phyloP scores from a whole-genome alignment of 2,113 vertebrate genomes.

The Meriones unguiculatus region DNA sequence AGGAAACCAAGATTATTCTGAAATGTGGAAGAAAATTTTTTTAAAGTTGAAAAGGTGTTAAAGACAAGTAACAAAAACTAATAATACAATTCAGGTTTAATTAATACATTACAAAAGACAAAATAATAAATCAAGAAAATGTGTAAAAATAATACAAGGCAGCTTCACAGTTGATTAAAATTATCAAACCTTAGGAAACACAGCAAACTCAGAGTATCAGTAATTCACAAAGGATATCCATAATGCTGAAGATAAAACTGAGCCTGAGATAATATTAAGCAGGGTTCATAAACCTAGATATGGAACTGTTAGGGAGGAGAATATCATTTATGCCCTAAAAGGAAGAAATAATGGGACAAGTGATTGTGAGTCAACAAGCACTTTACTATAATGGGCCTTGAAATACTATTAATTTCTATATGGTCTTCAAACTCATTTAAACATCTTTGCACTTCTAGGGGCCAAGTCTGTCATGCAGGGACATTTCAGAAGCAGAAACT shows the following conservation, averaged over 20 bases:
- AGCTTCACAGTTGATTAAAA: neutral
- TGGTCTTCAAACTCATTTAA: neutral
- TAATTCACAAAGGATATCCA: neutral
- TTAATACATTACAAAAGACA: neutral
- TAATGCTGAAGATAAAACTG: neutral
- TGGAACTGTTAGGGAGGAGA: neutral
- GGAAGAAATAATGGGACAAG: neutral
- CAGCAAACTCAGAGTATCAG: neutral
- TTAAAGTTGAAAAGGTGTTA: neutral
- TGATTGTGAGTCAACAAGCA: neutral
- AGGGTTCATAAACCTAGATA: neutral
- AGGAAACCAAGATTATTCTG: neutral
- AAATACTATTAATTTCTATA: neutral
- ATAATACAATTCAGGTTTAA: neutral
- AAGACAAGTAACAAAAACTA: neutral
- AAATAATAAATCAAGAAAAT: neutral
- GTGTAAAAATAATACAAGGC: neutral
- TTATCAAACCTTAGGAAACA: neutral
- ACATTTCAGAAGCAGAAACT: neutral
- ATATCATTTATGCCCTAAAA: neutral
- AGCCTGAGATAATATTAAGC: neutral
- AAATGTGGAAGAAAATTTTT: neutral
- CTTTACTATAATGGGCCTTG: neutral
- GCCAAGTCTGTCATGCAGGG: neutral
- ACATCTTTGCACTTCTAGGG: neutral